phyloP scores from a whole-genome alignment of 2,797 vertebrate genomes.

The Acipenser oxyrinchus region DNA sequence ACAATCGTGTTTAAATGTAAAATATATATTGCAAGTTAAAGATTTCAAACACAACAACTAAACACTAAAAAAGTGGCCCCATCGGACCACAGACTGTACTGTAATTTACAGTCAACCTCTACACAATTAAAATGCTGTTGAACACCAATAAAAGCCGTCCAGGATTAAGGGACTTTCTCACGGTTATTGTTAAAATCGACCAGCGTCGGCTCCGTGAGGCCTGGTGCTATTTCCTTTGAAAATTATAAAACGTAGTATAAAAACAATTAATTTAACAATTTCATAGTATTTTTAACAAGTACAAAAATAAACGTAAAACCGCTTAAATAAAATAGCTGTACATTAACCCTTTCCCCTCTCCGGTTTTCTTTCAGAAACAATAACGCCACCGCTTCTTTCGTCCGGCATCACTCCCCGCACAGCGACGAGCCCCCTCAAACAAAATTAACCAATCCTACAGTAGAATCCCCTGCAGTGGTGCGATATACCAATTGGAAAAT shows the following conservation, averaged over 20 bases:
- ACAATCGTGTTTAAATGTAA: slow-evolving; percentile 20
- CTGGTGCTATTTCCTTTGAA: not conserved
- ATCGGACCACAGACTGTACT: not conserved
- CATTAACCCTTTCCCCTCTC: slow-evolving; percentile 35
- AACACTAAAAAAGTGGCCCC: slow-evolving; percentile 37
- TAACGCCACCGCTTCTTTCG: slow-evolving; percentile 38
- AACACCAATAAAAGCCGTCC: slow-evolving; percentile 23
- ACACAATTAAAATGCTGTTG: slow-evolving; percentile 4
- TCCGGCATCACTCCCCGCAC: slow-evolving; percentile 52
- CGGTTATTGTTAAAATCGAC: slow-evolving; percentile 74
- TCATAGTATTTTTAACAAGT: slow-evolving; percentile 16
- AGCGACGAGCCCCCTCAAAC: slow-evolving; percentile 36
- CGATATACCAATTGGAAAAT: too few species aligned
- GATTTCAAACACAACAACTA: slow-evolving; percentile 33
- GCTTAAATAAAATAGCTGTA: slow-evolving; percentile 18
- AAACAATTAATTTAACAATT: slow-evolving; percentile 26
- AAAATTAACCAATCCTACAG: slow-evolving; percentile 47
- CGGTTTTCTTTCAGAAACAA: slow-evolving; percentile 54
- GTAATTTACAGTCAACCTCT: not conserved
- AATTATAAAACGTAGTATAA: slow-evolving; percentile 40
- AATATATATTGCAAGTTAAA: slow-evolving; percentile 26
- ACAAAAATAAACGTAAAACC: slow-evolving; percentile 14
- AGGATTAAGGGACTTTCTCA: slow-evolving; percentile 29
- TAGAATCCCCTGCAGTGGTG: slow-evolving; percentile 20
- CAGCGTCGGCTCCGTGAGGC: slow-evolving; percentile 29